phyloP scores from a whole-genome alignment of 2,113 vertebrate species.

The Laterallus jamaicensis region DNA sequence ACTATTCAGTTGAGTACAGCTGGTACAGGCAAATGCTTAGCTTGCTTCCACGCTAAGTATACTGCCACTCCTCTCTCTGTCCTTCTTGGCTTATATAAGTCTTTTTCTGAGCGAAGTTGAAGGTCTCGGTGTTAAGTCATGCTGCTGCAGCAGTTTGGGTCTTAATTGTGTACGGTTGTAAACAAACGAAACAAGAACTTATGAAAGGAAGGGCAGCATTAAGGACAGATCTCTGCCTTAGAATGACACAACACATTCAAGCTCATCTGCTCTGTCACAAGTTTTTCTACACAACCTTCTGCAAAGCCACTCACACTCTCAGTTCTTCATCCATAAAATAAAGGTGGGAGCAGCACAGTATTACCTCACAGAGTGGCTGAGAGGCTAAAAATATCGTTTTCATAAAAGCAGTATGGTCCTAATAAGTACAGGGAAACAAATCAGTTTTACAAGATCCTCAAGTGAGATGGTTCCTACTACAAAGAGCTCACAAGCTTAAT shows the following conservation, averaged over 20 bases:
- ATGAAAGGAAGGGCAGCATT: not conserved
- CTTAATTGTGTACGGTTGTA: not conserved
- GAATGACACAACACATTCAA: not conserved
- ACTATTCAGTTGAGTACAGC: not conserved
- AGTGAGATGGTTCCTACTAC: not conserved
- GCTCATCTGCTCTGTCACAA: not conserved
- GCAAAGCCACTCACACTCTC: not conserved
- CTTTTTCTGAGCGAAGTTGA: not conserved
- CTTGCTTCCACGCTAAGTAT: not conserved
- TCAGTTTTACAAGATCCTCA: not conserved
- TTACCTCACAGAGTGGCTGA: not conserved
- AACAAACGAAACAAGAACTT: not conserved
- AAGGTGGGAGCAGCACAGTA: not conserved
- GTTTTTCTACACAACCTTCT: not conserved
- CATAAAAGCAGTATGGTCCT: not conserved
- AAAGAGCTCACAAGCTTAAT: not conserved
- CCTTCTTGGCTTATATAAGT: not conserved
- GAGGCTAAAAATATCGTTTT: not conserved
- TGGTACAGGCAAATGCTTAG: not conserved
- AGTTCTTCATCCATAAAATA: not conserved
- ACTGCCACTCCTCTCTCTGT: not conserved
- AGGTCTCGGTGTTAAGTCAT: slow-evolving; percentile 14
- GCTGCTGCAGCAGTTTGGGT: slow-evolving; percentile 20
- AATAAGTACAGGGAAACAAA: not conserved
- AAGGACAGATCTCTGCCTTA: slow-evolving; percentile 11